Evolutionary conservation across 2,113 vertebrate genomes (phyloP).

Genomic region (Speoplatyrhinus poulsoni): DNA sequence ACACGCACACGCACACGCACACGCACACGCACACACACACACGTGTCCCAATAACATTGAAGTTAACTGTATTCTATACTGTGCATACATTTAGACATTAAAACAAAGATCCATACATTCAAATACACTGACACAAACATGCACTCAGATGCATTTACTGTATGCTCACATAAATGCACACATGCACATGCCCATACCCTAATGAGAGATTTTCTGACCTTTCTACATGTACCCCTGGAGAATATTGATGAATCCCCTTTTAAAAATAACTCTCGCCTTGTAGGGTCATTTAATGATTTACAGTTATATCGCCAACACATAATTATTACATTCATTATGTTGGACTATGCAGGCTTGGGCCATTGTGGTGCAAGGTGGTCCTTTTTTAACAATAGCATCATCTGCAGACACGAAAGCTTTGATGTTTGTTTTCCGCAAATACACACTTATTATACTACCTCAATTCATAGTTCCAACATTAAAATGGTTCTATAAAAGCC

Average conservation of each 20-base stretch:
- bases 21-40: not conserved
- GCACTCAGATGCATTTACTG: slow-evolving; percentile 21
- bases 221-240: slow-evolving; percentile 72
- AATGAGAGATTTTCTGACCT: slow-evolving; percentile 78
- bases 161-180: slow-evolving; percentile 26
- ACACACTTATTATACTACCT: slow-evolving; percentile 14
- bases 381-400: slow-evolving; percentile 14
- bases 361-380: slow-evolving; percentile 46
- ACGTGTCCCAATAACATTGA: not conserved
- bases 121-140: slow-evolving; percentile 32
- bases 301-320: slow-evolving; percentile 73
- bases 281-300: slow-evolving; percentile 79
- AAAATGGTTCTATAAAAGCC: slow-evolving; percentile 23
- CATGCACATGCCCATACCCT: slow-evolving; percentile 45
- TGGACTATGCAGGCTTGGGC: slow-evolving; percentile 46
- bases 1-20: too few species aligned
- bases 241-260: slow-evolving; percentile 79
- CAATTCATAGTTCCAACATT: slow-evolving; percentile 29
- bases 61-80: not conserved
- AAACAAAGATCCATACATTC: slow-evolving; percentile 22
- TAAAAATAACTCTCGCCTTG: slow-evolving; percentile 78
- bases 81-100: not conserved
- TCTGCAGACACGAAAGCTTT: slow-evolving; percentile 6
- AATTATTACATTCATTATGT: slow-evolving; percentile 77
- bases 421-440: slow-evolving; percentile 41